Evolutionary conservation across 2,888 invertebrate genomes (phyloP), one percentile per base, ranked within the genome.

Genomic region (Amphipyra berbera): DNA sequence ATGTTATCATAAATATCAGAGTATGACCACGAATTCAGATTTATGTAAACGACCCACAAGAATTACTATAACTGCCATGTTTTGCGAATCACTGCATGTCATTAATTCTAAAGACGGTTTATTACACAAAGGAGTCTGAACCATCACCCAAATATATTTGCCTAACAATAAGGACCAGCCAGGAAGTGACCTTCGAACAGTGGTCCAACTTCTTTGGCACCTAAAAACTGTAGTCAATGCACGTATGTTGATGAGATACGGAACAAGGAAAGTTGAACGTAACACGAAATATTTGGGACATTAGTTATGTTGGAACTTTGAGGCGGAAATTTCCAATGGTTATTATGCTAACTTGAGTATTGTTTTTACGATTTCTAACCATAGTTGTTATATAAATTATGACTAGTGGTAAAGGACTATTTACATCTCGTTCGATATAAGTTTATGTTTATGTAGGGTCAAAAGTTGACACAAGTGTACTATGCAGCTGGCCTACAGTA

Each of bases 1-100:
- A 62, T 38, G 41, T 45, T 49, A 53, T 46, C 33, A 54, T 73
- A 73, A 73, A 71, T 33, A n/a, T n/a, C n/a, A n/a, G n/a, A n/a
- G n/a, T 21, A 44, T 37, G 21, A 37, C 21, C 37, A 15, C 38
- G 50, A 47, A 68, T 54, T 44, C 44, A 54, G 58, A 71, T 71
- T 71, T 52, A 73, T 42, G 30, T 8, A 62, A 73, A 68, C 10
- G 38, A 14, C 66, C 8, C n/a, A 10, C n/a, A 15, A n/a, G 12
- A 46, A 38, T 67, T 61, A 13, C 27, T 53, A 44, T 44, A 61
- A 67, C 35, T 58, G 49, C 6, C 73, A 10, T 55, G 62, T 73
- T 61, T 40, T 42, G 30, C 44, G 55, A 38, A 70, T 52, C n/a
- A 14, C 27, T 52, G 38, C 61, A 49, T 5, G 50, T 38, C 50